Percentiles rank a stretch among this genome's conserved stretches.
These are phyloP conservation scores for Andrena praecox DNA, from an alignment of 2,888 invertebrate species.

Conservation along the genomic window DNA sequence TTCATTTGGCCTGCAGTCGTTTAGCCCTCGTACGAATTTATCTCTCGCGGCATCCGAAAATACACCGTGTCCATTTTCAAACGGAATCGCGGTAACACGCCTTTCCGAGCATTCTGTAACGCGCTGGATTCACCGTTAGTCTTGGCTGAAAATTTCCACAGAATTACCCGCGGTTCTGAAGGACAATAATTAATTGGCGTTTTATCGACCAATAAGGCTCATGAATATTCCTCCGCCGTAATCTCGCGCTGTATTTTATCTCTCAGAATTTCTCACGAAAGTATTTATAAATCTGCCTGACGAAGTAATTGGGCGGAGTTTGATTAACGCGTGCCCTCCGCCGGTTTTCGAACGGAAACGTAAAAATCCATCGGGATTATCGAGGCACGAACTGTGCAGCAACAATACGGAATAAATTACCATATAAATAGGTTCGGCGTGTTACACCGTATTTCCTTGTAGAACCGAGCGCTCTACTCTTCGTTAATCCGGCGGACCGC, in stretches of 20 bases:
- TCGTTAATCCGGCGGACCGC: conserved; percentile 58
- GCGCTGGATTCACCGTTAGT: conserved; percentile 4
- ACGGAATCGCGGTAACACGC: conserved; percentile 8
- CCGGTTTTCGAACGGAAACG: background rate
- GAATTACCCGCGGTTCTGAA: background rate
- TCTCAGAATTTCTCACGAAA: background rate
- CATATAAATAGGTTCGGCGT: conserved; percentile 50
- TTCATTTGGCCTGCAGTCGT: conserved; percentile 68
- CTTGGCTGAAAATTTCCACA: background rate
- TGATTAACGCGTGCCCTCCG: background rate
- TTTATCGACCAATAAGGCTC: background rate
- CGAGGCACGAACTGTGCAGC: conserved; percentile 13
- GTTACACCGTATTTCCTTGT: conserved; percentile 53
- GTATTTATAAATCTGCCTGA: background rate
- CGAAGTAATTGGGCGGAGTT: background rate
- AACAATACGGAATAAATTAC: conserved; percentile 53
- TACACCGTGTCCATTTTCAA: conserved; percentile 36
- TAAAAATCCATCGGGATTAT: conserved; percentile 32
- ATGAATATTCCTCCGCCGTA: background rate
- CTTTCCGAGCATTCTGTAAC: background rate
- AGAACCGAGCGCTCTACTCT: conserved; percentile 41
- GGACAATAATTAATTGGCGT: background rate
- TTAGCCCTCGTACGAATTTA: conserved; percentile 51
- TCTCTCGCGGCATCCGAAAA: conserved; percentile 50
- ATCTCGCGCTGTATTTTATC: background rate